Conservation (phyloP, 2,888 invertebrate genomes). For the Disparrhopalites patrizii region DNA sequence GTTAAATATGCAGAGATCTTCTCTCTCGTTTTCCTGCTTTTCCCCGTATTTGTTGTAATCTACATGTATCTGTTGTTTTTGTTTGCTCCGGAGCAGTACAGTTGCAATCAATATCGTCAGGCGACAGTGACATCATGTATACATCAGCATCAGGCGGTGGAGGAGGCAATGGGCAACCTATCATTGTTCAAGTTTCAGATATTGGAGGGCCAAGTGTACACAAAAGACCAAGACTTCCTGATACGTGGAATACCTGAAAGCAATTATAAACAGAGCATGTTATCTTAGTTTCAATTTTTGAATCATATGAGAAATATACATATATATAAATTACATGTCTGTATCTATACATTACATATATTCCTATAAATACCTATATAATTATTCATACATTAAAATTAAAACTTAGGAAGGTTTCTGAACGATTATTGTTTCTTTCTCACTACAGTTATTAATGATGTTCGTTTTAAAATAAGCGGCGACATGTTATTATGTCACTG, state of each 20-base stretch:
- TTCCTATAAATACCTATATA: no score
- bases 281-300: constrained; percentile 4
- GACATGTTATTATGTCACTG: no score
- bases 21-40: no score
- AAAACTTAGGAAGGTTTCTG: no score
- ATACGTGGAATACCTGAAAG: constrained; percentile 30
- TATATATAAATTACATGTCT: background rate
- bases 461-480: no score
- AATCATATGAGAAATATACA: background rate
- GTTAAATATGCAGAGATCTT: no score
- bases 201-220: constrained; percentile 23
- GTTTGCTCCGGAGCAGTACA: constrained; percentile 18
- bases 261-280: constrained; percentile 7
- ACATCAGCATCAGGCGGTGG: constrained; percentile 20
- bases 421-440: no score
- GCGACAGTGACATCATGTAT: constrained; percentile 26
- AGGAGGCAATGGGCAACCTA: constrained; percentile 7
- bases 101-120: constrained; percentile 25
- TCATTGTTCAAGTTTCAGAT: constrained; percentile 26
- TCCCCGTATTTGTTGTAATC: background rate
- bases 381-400: no score
- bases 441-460: no score
- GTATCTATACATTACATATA: no score
- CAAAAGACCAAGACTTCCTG: constrained; percentile 28
- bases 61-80: background rate